phyloP scores from a whole-genome alignment of 2,113 vertebrate genomes.

The Corythornis cristatus region DNA sequence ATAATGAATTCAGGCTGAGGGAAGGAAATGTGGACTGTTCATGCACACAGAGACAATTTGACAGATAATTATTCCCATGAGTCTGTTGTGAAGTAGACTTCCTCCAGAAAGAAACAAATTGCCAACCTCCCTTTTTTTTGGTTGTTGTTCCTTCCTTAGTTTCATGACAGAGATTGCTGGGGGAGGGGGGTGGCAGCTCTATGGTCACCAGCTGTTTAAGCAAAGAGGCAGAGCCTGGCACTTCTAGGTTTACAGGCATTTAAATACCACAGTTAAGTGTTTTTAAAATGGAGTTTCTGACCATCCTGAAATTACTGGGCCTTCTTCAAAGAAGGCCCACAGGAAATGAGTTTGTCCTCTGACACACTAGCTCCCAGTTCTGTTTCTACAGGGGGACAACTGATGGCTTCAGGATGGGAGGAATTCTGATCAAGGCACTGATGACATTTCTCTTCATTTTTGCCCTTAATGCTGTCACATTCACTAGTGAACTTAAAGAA shows the following conservation, averaged over 20 bases:
- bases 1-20: neutral
- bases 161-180: neutral
- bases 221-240: neutral
- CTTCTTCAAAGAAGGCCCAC: neutral
- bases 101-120: conserved; percentile 37
- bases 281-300: neutral
- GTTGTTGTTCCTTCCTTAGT: neutral
- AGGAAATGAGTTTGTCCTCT: neutral
- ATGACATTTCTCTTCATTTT: neutral
- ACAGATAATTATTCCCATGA: conserved; percentile 30
- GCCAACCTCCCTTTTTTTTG: neutral
- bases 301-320: neutral
- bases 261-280: neutral
- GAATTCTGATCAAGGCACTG: neutral
- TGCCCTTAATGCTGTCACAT: neutral
- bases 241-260: neutral
- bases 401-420: neutral
- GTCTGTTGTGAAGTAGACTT: conserved; percentile 31
- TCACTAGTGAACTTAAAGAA: neutral
- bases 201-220: neutral
- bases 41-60: neutral
- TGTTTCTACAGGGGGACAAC: neutral
- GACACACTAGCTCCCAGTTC: neutral
- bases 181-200: neutral
- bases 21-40: neutral